A percentile compares a stretch with the other conserved stretches of the same genome.
Conservation (phyloP, 2,888 invertebrate genomes). For the Hirtodrosophila trivittata region DNA sequence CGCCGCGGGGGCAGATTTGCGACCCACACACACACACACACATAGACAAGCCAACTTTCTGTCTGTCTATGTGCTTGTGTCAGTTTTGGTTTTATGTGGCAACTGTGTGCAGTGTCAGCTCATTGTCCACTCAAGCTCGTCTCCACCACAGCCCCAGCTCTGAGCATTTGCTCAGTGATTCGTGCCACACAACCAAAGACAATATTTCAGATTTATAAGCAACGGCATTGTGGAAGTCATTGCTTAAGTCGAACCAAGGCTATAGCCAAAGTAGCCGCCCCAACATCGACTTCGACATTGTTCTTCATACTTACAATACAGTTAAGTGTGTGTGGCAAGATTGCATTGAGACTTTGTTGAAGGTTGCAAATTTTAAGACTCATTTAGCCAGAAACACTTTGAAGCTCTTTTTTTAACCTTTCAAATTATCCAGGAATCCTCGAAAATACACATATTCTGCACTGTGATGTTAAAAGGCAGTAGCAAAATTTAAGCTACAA, state of each 20-base stretch:
- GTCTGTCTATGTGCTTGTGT: conserved; percentile 36
- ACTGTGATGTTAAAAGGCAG: no score
- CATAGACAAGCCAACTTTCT: conserved; percentile 26
- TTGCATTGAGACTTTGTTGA: no score
- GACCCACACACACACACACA: conserved; percentile 27
- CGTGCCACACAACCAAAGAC: conserved; percentile 54
- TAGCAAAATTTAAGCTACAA: no score
- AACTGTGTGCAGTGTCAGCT: conserved; percentile 74
- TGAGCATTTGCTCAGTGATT: conserved; percentile 50
- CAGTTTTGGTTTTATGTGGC: conserved; percentile 68
- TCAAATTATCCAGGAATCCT: no score
- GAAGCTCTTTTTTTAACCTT: no score
- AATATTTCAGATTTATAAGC: conserved; percentile 74
- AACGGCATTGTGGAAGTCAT: conserved; percentile 51
- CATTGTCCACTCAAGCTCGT: conserved; percentile 52
- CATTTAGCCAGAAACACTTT: no score
- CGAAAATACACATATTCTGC: no score
- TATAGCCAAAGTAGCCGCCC: conserved; percentile 9
- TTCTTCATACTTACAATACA: no score
- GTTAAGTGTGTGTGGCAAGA: no score
- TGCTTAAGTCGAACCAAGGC: conserved; percentile 27
- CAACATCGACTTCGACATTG: conserved; percentile 9
- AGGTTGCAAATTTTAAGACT: no score
- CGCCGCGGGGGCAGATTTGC: conserved; percentile 51
- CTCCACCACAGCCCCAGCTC: not conserved